Percentiles rank a stretch among this genome's conserved stretches.
Conservation (phyloP, 2,888 invertebrate species). For the Ectobius pallidus region DNA sequence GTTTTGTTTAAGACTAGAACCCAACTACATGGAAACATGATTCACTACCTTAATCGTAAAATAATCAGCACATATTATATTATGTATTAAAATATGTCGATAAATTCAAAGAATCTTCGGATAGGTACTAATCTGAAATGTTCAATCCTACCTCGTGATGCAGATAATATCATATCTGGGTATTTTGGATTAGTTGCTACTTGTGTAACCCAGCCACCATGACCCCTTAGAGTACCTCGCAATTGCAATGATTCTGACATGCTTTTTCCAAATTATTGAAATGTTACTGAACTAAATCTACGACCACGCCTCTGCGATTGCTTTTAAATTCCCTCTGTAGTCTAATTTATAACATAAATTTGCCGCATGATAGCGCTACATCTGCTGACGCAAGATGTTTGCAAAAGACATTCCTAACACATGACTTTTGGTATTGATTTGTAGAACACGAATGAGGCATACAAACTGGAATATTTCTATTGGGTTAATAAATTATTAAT, state of each 20-base stretch:
- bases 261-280: neutral
- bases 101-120: too few species aligned
- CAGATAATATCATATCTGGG: slow-evolving; percentile 97
- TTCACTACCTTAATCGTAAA: too few species aligned
- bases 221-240: slow-evolving; percentile 93
- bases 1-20: too few species aligned
- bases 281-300: neutral
- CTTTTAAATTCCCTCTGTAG: slow-evolving; percentile 36
- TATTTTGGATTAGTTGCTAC: slow-evolving; percentile 98
- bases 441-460: too few species aligned
- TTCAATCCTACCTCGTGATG: slow-evolving; percentile 88
- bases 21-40: too few species aligned
- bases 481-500: too few species aligned
- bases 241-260: slow-evolving; percentile 93
- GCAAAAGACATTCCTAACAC: neutral
- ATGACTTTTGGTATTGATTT: too few species aligned
- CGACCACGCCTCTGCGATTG: slow-evolving; percentile 23
- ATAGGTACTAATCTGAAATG: too few species aligned
- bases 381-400: neutral
- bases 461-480: too few species aligned
- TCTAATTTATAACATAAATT: slow-evolving; percentile 21
- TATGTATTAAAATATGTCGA: too few species aligned
- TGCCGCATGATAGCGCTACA: slow-evolving; percentile 28
- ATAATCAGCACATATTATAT: too few species aligned
- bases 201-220: slow-evolving; percentile 99